These are phyloP conservation scores for Drosophila limbata DNA, from an alignment of 2,888 invertebrate genomes.

Conservation along the genomic window DNA sequence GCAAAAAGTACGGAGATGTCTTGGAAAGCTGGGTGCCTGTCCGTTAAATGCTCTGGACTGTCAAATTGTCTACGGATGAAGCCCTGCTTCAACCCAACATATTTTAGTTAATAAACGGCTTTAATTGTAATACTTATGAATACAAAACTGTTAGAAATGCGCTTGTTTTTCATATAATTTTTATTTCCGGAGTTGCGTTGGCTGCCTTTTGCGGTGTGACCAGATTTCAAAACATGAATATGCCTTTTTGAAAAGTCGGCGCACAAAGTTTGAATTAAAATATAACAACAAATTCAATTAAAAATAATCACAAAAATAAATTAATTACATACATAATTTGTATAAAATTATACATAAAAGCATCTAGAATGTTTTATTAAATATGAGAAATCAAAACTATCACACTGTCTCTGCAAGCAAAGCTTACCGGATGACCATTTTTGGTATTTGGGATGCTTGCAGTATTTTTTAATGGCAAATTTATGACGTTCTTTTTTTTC, in stretches of 20 bases:
- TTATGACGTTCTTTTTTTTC: conserved; percentile 13
- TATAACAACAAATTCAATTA: background rate
- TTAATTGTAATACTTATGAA: conserved; percentile 65
- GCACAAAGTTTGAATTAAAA: conserved; percentile 8
- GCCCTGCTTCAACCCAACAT: conserved; percentile 26
- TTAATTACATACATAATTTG: background rate
- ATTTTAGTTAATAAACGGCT: conserved; percentile 70
- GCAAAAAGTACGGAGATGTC: conserved; percentile 88
- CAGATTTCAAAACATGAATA: background rate
- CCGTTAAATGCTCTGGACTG: conserved; percentile 86
- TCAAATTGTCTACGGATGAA: background rate
- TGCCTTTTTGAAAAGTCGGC: background rate
- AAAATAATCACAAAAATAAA: background rate
- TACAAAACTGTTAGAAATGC: conserved; percentile 20
- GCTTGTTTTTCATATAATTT: conserved; percentile 1
- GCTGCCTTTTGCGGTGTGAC: conserved; percentile 21
- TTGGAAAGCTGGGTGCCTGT: conserved; percentile 89
- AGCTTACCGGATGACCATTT: background rate
- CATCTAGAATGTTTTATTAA: background rate
- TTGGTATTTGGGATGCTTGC: conserved; percentile 1
- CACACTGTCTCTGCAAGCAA: background rate
- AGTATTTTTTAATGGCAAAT: conserved; percentile 11
- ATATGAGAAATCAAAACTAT: background rate
- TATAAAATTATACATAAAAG: background rate
- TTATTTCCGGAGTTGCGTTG: background rate